Evolutionary conservation across 2,113 vertebrate species (phyloP).

Genomic region (Cathartes aura): DNA sequence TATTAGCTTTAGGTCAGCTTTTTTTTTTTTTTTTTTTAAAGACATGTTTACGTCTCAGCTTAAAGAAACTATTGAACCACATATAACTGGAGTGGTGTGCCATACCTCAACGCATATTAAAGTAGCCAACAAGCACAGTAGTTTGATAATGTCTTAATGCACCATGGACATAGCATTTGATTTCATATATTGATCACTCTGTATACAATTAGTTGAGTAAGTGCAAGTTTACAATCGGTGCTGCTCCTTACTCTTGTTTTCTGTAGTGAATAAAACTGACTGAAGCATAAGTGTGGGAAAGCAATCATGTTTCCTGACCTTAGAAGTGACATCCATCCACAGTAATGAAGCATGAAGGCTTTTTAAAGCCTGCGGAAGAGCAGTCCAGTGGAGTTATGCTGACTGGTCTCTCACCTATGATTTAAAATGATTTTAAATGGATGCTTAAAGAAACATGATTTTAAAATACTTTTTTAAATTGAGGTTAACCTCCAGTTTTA

Average conservation of each 20-base stretch:
- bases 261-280: neutral
- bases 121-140: neutral
- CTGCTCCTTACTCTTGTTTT: neutral
- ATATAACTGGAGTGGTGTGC: neutral
- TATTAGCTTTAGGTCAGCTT: neutral
- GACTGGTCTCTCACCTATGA: neutral
- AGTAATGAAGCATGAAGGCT: neutral
- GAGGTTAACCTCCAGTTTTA: neutral
- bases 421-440: neutral
- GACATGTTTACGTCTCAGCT: slow-evolving; percentile 5
- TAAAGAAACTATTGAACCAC: neutral
- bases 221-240: neutral
- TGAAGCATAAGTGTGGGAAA: neutral
- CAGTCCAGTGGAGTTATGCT: neutral
- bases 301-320: neutral
- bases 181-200: slow-evolving; percentile 32
- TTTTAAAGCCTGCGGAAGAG: neutral
- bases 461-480: neutral
- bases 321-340: neutral
- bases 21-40: neutral
- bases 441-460: neutral
- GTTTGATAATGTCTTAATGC: neutral
- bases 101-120: neutral
- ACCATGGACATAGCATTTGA: neutral
- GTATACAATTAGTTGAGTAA: neutral